phyloP scores from a whole-genome alignment of 1,140 invertebrate species.

The Tenebrio molitor region DNA sequence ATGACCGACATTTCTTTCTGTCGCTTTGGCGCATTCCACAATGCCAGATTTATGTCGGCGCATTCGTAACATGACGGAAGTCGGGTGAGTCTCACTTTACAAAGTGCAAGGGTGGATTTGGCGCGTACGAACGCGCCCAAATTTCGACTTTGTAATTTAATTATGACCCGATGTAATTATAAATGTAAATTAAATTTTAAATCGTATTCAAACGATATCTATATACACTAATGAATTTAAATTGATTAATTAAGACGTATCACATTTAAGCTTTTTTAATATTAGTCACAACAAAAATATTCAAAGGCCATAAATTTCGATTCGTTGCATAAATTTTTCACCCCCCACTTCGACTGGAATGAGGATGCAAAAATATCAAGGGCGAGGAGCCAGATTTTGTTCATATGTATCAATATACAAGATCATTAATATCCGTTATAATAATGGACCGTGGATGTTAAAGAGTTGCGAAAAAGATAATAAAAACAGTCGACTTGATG shows the following conservation, averaged over 20 bases:
- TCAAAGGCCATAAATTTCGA: slow-evolving; percentile 11
- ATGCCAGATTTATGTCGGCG: slow-evolving; percentile 32
- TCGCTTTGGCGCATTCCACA: slow-evolving; percentile 30
- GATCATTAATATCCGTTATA: slow-evolving; percentile 7
- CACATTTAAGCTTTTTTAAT: slow-evolving; percentile 29
- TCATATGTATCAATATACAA: slow-evolving; percentile 5
- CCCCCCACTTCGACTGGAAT: background rate
- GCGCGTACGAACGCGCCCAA: too few relatives aligned
- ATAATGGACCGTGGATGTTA: background rate
- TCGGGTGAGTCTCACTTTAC: too few relatives aligned
- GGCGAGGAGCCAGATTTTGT: background rate
- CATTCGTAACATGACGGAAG: slow-evolving; percentile 9
- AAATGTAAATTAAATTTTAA: slow-evolving; percentile 41
- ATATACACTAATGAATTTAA: slow-evolving; percentile 40
- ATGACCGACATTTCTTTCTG: slow-evolving; percentile 35
- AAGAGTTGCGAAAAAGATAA: background rate
- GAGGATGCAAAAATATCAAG: too few relatives aligned
- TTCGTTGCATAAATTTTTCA: slow-evolving; percentile 19
- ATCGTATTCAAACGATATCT: slow-evolving; percentile 36
- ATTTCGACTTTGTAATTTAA: slow-evolving; percentile 11
- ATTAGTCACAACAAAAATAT: slow-evolving; percentile 35
- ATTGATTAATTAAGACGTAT: slow-evolving; percentile 37
- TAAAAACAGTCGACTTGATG: slow-evolving; percentile 20
- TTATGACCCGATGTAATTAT: slow-evolving; percentile 15
- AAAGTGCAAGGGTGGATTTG: background rate